Evolutionary conservation across 2,888 invertebrate species (phyloP).

Genomic region (Ornithoptera priamus): DNA sequence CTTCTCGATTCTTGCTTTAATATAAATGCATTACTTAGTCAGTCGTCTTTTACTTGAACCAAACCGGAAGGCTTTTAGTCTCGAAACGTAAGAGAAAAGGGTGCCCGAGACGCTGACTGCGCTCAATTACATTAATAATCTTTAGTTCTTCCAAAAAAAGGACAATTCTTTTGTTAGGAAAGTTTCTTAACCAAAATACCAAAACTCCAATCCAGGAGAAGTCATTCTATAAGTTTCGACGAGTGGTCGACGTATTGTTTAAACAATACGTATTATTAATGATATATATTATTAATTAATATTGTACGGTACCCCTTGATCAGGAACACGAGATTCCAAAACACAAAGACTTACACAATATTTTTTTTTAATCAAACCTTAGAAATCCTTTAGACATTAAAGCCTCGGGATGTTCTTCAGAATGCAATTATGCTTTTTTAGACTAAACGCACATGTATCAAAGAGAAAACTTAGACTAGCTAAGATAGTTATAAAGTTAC

Average conservation of each 20-base stretch:
- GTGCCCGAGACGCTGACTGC: conserved; percentile 64
- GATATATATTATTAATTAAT: too few relatives aligned
- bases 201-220: neutral
- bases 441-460: too few relatives aligned
- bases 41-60: conserved; percentile 35
- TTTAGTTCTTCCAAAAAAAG: conserved; percentile 52
- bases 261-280: too few relatives aligned
- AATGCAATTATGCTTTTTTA: too few relatives aligned
- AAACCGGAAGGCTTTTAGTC: conserved; percentile 63
- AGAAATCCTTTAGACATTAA: too few relatives aligned
- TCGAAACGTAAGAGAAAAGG: conserved; percentile 68
- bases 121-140: conserved; percentile 68
- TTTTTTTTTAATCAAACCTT: too few relatives aligned
- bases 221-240: neutral
- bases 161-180: conserved; percentile 37
- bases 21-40: neutral
- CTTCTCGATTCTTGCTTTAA: neutral
- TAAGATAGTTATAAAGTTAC: too few relatives aligned
- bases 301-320: too few relatives aligned
- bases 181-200: neutral
- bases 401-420: too few relatives aligned
- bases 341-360: too few relatives aligned
- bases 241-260: neutral
- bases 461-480: too few relatives aligned
- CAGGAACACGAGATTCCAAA: too few relatives aligned